Percentiles rank a stretch among this genome's conserved stretches.
phyloP scores from a whole-genome alignment of 2,797 vertebrate genomes.

The Gambusia yucatana region DNA sequence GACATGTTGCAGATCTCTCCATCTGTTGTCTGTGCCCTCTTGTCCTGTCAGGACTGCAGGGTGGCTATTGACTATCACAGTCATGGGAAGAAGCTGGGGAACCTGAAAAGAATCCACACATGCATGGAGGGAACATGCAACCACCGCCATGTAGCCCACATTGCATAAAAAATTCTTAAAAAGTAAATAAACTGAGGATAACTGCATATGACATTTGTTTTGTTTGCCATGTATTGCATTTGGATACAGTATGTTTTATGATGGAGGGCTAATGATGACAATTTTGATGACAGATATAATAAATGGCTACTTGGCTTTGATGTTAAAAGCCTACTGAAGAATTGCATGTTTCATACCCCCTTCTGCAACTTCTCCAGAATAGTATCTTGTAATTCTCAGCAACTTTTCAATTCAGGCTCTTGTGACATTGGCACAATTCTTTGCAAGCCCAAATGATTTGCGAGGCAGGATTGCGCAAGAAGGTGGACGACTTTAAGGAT shows the following conservation, averaged over 20 bases:
- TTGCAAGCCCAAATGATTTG: conserved; percentile 51
- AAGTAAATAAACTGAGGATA: background rate
- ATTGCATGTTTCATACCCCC: background rate
- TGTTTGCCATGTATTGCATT: background rate
- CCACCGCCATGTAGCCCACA: background rate
- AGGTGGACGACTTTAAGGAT: conserved; percentile 56
- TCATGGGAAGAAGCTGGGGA: background rate
- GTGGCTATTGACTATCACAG: background rate
- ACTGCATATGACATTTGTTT: background rate
- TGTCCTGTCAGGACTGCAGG: too few relatives aligned
- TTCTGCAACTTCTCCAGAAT: conserved; percentile 26
- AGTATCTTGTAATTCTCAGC: conserved; percentile 44
- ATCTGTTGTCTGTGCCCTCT: background rate
- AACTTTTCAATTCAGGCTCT: conserved; percentile 39
- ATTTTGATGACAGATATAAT: background rate
- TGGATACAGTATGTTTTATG: background rate
- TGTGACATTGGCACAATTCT: conserved; percentile 26
- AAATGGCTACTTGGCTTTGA: background rate
- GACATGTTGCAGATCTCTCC: background rate
- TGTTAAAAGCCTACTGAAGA: background rate
- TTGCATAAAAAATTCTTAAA: background rate
- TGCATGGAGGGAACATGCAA: background rate
- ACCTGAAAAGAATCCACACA: background rate
- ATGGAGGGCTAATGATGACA: background rate
- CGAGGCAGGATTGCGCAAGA: conserved; percentile 48